A percentile compares a stretch with the other conserved stretches of the same genome.
These are phyloP conservation scores for Epinephelus awoara DNA, from an alignment of 2,797 vertebrate genomes.

Conservation along the genomic window DNA sequence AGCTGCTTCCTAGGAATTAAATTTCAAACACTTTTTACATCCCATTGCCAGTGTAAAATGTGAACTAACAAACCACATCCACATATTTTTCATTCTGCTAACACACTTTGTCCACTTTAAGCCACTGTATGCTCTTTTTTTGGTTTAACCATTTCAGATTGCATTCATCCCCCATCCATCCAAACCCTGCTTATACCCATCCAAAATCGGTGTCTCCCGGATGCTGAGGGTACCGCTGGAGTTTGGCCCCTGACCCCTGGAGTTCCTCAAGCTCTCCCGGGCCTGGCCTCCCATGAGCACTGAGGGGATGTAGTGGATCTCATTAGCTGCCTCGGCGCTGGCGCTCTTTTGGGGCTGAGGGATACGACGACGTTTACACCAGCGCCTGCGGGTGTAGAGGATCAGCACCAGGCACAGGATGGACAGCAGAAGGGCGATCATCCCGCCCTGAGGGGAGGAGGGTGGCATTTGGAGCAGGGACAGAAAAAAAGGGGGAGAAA, in stretches of 20 bases:
- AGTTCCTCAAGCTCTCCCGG: slow-evolving; percentile 95
- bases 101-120: background rate
- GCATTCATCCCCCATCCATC: background rate
- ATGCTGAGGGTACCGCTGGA: slow-evolving; percentile 97
- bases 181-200: slow-evolving; percentile 86
- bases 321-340: slow-evolving; percentile 97
- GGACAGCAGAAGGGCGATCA: slow-evolving; percentile 97
- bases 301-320: slow-evolving; percentile 99
- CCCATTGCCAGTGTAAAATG: background rate
- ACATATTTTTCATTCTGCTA: background rate
- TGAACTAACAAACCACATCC: background rate
- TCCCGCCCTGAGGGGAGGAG: slow-evolving; percentile 90
- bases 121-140: background rate
- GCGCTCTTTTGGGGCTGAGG: slow-evolving; percentile 99
- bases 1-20: background rate
- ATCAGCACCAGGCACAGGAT: slow-evolving; percentile 98
- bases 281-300: slow-evolving; percentile 97
- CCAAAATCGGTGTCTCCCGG: slow-evolving; percentile 97
- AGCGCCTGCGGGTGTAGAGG: slow-evolving; percentile 96
- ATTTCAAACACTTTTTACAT: background rate
- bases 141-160: background rate
- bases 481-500: slow-evolving; percentile 10
- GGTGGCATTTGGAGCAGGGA: slow-evolving; percentile 57
- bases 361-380: slow-evolving; percentile 97
- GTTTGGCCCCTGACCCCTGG: slow-evolving; percentile 95